Percentiles rank a stretch among this genome's conserved stretches.
Evolutionary conservation across 53 echinoderm and acorn worm genomes (phyloP).

Genomic region (Pentamera pediparva): DNA sequence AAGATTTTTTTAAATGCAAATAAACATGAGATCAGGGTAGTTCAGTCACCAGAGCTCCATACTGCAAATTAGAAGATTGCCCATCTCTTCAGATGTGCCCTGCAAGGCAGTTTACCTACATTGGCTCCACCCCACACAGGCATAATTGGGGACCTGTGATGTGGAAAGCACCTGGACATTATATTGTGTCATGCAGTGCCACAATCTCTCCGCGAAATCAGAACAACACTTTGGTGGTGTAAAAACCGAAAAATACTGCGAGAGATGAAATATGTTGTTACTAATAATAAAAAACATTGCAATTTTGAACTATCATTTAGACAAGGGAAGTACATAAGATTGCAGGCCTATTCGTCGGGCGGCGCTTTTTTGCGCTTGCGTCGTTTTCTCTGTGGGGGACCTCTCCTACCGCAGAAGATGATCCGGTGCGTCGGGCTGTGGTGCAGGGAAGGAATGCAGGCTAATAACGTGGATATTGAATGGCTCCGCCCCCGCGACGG

Average conservation of each 20-base stretch:
- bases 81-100: no score
- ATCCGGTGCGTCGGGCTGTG: not conserved
- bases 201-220: no score
- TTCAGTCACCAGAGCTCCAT: no score
- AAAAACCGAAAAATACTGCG: slow-evolving; percentile 5
- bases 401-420: not conserved
- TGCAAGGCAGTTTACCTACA: no score
- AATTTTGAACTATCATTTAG: not conserved
- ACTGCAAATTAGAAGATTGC: no score
- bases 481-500: slow-evolving; percentile 5
- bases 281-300: slow-evolving; percentile 4
- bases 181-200: no score
- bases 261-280: not conserved
- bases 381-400: slow-evolving; percentile 24
- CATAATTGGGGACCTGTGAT: no score
- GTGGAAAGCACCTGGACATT: no score
- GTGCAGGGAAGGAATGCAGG: slow-evolving; percentile 34
- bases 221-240: no score
- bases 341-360: not conserved
- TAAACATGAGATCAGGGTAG: no score
- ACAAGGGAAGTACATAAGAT: not conserved
- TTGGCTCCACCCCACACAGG: no score
- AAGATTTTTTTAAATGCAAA: no score
- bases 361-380: slow-evolving; percentile 14
- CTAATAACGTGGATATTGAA: slow-evolving; percentile 34